These are phyloP conservation scores for Embidobia sp. DNA, from an alignment of 2,888 invertebrate species.

Conservation along the genomic window DNA sequence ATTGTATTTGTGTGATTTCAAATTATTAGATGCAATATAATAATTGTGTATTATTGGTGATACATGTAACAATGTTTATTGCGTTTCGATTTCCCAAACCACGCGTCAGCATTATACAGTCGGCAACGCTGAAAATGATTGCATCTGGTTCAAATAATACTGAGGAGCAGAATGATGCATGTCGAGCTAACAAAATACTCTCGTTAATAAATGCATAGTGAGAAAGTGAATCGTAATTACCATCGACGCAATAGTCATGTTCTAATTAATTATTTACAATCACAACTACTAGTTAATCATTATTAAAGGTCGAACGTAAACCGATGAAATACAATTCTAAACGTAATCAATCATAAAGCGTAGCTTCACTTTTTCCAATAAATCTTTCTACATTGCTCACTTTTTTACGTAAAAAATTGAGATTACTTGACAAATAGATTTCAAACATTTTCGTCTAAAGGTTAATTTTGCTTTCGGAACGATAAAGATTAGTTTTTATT, in stretches of 20 bases:
- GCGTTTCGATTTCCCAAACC: conserved; percentile 47
- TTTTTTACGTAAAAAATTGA: too few relatives aligned
- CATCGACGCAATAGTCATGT: conserved; percentile 48
- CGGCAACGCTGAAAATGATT: conserved; percentile 38
- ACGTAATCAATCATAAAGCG: too few relatives aligned
- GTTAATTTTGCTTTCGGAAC: too few relatives aligned
- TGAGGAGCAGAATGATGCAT: conserved; percentile 37
- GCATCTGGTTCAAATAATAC: conserved; percentile 53
- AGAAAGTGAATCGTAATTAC: conserved; percentile 63
- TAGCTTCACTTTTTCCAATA: too few relatives aligned
- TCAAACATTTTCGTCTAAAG: too few relatives aligned
- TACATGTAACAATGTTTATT: conserved; percentile 59
- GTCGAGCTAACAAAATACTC: conserved; percentile 53
- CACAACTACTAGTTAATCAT: conserved; percentile 47
- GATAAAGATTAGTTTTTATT: too few relatives aligned
- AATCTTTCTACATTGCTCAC: too few relatives aligned
- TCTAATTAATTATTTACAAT: conserved; percentile 61
- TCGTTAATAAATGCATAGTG: conserved; percentile 48
- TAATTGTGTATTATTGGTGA: conserved; percentile 50
- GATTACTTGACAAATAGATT: too few relatives aligned
- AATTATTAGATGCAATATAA: conserved; percentile 47
- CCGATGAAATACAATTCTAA: conserved; percentile 19
- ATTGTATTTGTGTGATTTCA: conserved; percentile 23
- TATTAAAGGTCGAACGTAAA: conserved; percentile 8
- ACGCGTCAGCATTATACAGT: conserved; percentile 31